Evolutionary conservation across 2,797 vertebrate genomes (phyloP), one percentile per base, ranked within the genome.

Genomic region (Anisognathus igniventris): DNA sequence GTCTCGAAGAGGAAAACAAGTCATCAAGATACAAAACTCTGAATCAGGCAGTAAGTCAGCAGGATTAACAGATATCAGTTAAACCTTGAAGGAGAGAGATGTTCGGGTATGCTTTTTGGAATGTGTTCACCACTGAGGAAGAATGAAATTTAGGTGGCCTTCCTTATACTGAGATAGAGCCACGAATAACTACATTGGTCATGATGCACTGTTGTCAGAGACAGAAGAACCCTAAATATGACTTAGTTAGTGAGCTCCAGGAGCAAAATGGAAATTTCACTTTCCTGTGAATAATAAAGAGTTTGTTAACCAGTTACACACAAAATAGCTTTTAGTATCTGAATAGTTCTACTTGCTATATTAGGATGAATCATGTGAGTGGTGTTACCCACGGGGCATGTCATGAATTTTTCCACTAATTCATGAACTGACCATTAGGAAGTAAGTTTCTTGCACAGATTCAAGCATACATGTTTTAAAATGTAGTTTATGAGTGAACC

Each of bases 371-470:
- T 82, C 44, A 40, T 47, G 25, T 81, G 71, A 91, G 25, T 71
- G 83, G 75, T 72, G 30, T 54, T 92, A 82, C 53, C 66, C 74
- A 61, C 13, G 45, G 60, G 77, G 37, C 21, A 79, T 33, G 14
- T 44, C 4, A 58, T 91, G 20, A 85, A 89, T 94, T 92, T 74
- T 92, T 87, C 57, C 21, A 71, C 39, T 82, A 89, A 92, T 95
- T 87, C n/a, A 87, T 74, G 88, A 90, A 65, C 60, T 77, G 66
- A 76, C 80, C 50, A 65, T 82, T 82, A 92, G n/a, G 28, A 88
- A 76, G 17, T 14, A 75, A 84, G n/a, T 28, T 79, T 73, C 30
- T 87, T 89, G 30, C 51, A 73, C 50, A 84, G 20, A 70, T 44
- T 58, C 28, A 79, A 47, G 21, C 16, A 35, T 42, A 67, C 12